phyloP scores from a whole-genome alignment of 2,888 invertebrate species.

The Drosophila pseudotalamancana region DNA sequence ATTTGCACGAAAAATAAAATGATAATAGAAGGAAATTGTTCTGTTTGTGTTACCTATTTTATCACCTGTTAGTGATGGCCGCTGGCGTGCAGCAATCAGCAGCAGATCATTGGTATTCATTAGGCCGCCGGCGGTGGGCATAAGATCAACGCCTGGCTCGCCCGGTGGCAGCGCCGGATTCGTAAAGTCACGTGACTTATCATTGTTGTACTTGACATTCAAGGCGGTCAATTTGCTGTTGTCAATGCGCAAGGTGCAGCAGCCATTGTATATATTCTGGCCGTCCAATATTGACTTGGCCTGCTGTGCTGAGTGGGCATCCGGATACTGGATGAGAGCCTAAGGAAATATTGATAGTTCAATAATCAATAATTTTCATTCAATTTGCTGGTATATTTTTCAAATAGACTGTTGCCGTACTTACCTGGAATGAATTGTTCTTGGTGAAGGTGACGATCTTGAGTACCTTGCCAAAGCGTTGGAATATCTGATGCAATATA shows the following conservation, averaged over 20 bases:
- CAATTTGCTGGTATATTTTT: too few species aligned
- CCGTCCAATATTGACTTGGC: conserved; percentile 98
- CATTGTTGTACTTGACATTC: conserved; percentile 99
- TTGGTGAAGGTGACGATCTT: conserved; percentile 99
- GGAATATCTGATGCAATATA: conserved; percentile 98
- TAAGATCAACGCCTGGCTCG: conserved; percentile 88
- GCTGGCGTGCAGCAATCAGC: conserved; percentile 84
- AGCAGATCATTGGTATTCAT: conserved; percentile 86
- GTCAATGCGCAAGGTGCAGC: conserved; percentile 99
- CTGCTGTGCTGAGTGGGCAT: conserved; percentile 97
- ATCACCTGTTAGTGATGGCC: conserved; percentile 85
- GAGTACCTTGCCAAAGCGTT: conserved; percentile 98
- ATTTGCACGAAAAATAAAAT: conserved; percentile 33
- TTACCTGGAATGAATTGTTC: conserved; percentile 91
- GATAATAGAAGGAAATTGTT: conserved; percentile 71
- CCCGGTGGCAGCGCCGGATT: conserved; percentile 99
- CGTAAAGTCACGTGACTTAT: conserved; percentile 99
- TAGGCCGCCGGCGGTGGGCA: conserved; percentile 86
- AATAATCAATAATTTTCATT: not conserved
- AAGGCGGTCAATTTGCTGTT: conserved; percentile 99
- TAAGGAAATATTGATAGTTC: conserved; percentile 81
- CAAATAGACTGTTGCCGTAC: not conserved
- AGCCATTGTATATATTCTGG: conserved; percentile 99
- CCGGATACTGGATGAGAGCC: conserved; percentile 99
- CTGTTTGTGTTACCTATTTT: conserved; percentile 84